A percentile compares a stretch with the other conserved stretches of the same genome.
Evolutionary conservation across 2,797 vertebrate genomes (phyloP).

Genomic region (Hydrocynus forskahlii): DNA sequence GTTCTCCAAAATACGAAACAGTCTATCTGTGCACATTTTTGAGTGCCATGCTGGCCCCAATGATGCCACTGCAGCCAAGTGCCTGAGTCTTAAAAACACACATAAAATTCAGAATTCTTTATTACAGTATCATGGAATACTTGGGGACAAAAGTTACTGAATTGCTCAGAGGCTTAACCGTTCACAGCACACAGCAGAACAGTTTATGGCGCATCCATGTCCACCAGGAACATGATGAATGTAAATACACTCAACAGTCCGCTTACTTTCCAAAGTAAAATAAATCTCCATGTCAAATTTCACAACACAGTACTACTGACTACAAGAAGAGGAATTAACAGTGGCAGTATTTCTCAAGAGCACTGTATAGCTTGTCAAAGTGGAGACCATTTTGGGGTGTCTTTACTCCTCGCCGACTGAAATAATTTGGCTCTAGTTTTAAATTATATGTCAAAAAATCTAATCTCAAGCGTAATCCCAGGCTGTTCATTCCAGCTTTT

Average conservation of each 20-base stretch:
- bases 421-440: neutral
- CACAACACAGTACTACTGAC: neutral
- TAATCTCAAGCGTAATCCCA: neutral
- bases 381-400: neutral
- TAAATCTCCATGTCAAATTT: neutral
- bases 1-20: slow-evolving; percentile 5
- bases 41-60: neutral
- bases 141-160: neutral
- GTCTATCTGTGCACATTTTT: slow-evolving; percentile 10
- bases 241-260: neutral
- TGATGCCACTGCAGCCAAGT: neutral
- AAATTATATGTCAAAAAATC: neutral
- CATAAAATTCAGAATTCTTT: neutral
- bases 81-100: neutral
- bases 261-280: slow-evolving; percentile 13
- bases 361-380: neutral
- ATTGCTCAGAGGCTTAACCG: neutral
- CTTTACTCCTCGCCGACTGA: neutral
- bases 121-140: neutral
- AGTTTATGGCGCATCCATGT: slow-evolving; percentile 18
- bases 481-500: neutral
- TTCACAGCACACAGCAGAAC: neutral
- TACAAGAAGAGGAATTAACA: neutral
- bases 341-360: neutral
- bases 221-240: neutral